Percentiles rank a stretch among this genome's conserved stretches.
phyloP scores from a whole-genome alignment of 2,888 invertebrate genomes.

The Lathronympha strigana region DNA sequence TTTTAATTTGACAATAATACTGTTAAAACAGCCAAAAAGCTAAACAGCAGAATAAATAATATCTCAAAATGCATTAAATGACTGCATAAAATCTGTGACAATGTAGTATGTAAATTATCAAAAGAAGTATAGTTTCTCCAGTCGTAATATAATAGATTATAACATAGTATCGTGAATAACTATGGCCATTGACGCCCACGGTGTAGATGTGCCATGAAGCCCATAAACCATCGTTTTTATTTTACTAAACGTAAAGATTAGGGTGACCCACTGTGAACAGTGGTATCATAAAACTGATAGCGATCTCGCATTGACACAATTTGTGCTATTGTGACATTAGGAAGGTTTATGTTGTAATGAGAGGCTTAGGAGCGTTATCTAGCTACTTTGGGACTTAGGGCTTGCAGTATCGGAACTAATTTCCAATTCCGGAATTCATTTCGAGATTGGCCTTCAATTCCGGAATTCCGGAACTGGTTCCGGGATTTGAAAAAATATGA shows the following conservation, averaged over 20 bases:
- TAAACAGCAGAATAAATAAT: neutral
- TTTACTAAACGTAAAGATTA: constrained; percentile 23
- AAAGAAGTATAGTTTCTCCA: constrained; percentile 1
- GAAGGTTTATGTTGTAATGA: constrained; percentile 16
- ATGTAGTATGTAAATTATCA: too few relatives aligned
- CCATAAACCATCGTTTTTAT: constrained; percentile 20
- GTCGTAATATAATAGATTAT: neutral
- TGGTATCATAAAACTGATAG: constrained; percentile 26
- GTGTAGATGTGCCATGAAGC: constrained; percentile 11
- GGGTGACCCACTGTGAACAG: constrained; percentile 27
- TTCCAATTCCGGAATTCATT: too few relatives aligned
- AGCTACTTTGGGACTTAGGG: neutral
- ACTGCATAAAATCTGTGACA: too few relatives aligned
- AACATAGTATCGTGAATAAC: constrained; percentile 12
- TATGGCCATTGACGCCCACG: neutral
- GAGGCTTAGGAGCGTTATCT: constrained; percentile 13
- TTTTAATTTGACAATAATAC: too few relatives aligned
- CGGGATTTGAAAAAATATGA: too few relatives aligned
- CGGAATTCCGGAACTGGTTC: too few relatives aligned
- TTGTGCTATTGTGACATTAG: constrained; percentile 8
- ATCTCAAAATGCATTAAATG: neutral
- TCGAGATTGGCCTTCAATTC: too few relatives aligned
- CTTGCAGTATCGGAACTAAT: too few relatives aligned
- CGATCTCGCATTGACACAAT: constrained; percentile 36
- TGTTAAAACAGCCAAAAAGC: too few relatives aligned